A percentile compares a stretch with the other conserved stretches of the same genome.
These are phyloP conservation scores for Catotricha subobsoleta DNA, from an alignment of 2,888 invertebrate genomes.

Conservation along the genomic window DNA sequence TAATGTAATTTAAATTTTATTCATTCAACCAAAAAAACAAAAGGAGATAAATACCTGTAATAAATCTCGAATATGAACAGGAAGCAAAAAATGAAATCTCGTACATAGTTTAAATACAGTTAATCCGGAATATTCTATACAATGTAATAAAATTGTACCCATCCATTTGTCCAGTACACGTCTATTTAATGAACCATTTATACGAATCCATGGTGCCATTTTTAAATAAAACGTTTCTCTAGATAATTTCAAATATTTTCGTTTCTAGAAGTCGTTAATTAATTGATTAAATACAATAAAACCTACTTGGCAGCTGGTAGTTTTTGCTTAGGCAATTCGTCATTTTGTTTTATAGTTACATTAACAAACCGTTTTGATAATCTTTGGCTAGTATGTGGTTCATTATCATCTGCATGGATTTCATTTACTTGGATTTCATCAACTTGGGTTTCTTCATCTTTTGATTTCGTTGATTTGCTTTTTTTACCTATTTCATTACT, in stretches of 20 bases:
- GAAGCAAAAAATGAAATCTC: conserved; percentile 46
- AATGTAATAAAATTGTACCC: conserved; percentile 43
- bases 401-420: neutral
- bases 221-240: conserved; percentile 1
- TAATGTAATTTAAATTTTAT: conserved; percentile 16
- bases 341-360: neutral
- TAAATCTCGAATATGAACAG: conserved; percentile 41
- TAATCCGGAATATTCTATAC: conserved; percentile 42
- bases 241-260: neutral
- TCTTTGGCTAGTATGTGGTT: neutral
- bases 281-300: neutral
- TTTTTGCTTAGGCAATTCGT: neutral
- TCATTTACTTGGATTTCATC: neutral
- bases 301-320: neutral
- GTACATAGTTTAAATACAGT: conserved; percentile 34
- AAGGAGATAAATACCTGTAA: conserved; percentile 33
- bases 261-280: neutral
- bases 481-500: neutral
- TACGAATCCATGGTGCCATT: conserved; percentile 48
- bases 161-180: conserved; percentile 49
- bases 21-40: neutral
- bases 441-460: neutral
- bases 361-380: neutral
- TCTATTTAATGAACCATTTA: conserved; percentile 53
- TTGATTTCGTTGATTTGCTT: neutral